A percentile compares a stretch with the other conserved stretches of the same genome.
These are phyloP conservation scores for Helicoverpa armigera DNA, from an alignment of 1,140 invertebrate species.

Conservation along the genomic window DNA sequence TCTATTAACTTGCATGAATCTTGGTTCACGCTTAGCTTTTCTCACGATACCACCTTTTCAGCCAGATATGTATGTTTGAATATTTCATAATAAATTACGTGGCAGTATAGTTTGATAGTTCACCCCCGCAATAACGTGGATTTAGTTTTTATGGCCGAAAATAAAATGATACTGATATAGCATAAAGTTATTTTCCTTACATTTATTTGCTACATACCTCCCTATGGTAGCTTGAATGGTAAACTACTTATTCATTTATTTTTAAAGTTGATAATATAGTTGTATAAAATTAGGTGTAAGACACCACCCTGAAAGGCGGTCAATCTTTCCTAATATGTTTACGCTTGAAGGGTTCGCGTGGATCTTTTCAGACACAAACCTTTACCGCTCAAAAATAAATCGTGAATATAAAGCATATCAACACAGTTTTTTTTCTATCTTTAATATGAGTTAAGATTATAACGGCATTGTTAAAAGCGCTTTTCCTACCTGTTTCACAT, in stretches of 20 bases:
- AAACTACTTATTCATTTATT: background rate
- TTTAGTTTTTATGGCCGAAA: slow-evolving; percentile 14
- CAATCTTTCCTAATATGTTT: slow-evolving; percentile 3
- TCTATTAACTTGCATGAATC: slow-evolving; percentile 64
- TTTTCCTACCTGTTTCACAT: slow-evolving; percentile 54
- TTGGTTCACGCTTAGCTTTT: slow-evolving; percentile 50
- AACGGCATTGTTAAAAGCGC: slow-evolving; percentile 45
- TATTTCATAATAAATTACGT: slow-evolving; percentile 43
- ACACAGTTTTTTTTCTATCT: slow-evolving; percentile 2
- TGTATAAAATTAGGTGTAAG: no score
- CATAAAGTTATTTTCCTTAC: background rate
- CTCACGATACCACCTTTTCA: slow-evolving; percentile 19
- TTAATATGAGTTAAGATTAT: slow-evolving; percentile 10
- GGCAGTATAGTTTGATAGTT: slow-evolving; percentile 32
- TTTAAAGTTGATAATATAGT: background rate
- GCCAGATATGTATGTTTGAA: slow-evolving; percentile 29
- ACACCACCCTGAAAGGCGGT: background rate
- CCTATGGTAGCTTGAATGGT: background rate
- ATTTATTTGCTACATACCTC: background rate
- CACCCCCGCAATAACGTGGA: slow-evolving; percentile 15
- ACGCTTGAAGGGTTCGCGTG: no score
- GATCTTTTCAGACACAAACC: background rate
- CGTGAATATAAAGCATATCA: no score
- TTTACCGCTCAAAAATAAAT: no score
- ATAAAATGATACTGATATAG: slow-evolving; percentile 1